Base-by-base conservation (phyloP, 35 echinoderm and acorn worm genomes). In the Eucidaris tribuloides region DNA sequence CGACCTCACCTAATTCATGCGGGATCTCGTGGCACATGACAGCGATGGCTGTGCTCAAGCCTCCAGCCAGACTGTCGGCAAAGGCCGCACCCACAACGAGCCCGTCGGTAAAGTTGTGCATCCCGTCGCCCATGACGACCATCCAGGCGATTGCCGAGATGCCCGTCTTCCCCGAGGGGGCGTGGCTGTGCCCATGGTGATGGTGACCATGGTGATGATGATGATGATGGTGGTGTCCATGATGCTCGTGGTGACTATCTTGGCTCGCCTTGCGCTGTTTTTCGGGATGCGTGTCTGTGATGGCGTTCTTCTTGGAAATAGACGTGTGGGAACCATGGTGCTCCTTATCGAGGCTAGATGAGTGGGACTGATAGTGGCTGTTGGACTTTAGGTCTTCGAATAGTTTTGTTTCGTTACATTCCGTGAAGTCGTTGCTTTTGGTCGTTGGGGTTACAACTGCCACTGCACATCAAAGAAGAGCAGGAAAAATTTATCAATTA, bases 21-120 rank as follows among this genome's bases (percentile, higher is more conserved):
- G 95, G 95, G 6, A 98, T 80, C 60, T 98, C 95, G 81, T 98
- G 95, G 79, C 90, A 98, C 86, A 98, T 88, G 20, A 98, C 90
- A 27, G 95, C 95, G 32, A 98, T 93, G 0, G 90, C 38, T 31
- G 95, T 98, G 34, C 90, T 93, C 4, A 98, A 36, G n/a, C 95
- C 95, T 1, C 90, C 95, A 0, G 87, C 83, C 39, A 98, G 34
- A 76, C 86, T 93, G 52, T 93, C 90, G 7, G 90, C 86, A 79
- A 93, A 98, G 7, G 95, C 95, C 2, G 91, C 91, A 5, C 95
- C 95, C 18, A 98, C 80, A 5, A 92, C 86, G 2, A 98, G 86
- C 15, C 95, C 95, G 79, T 98, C 95, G 24, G 86, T 89, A 39
- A 98, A 87, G 58, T 98, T 98, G 78, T 98, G 95, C 79, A 98